A percentile compares a stretch with the other conserved stretches of the same genome.
These are phyloP conservation scores for Parotocinclus haroldoi DNA, from an alignment of 2,797 vertebrate species.

Conservation along the genomic window DNA sequence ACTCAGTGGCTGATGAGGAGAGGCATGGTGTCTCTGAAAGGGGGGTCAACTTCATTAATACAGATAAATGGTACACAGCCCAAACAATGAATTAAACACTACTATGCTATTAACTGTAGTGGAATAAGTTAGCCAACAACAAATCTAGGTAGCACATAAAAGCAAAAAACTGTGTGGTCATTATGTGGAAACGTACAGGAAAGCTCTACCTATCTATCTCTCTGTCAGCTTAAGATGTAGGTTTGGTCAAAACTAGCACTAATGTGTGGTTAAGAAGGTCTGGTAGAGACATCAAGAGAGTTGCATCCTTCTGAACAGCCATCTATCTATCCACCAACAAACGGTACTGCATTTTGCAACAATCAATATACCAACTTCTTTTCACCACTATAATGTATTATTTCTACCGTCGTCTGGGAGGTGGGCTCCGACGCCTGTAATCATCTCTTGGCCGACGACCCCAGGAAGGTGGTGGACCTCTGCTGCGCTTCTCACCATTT, in stretches of 20 bases:
- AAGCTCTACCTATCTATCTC: too few species aligned
- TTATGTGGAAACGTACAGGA: background rate
- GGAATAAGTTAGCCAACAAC: constrained; percentile 55
- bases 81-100: constrained; percentile 75
- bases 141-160: background rate
- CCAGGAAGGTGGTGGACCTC: constrained; percentile 92
- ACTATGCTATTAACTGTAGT: constrained; percentile 79
- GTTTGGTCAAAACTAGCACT: background rate
- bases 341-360: constrained; percentile 16
- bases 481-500: constrained; percentile 91
- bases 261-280: constrained; percentile 2
- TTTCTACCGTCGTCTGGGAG: constrained; percentile 86
- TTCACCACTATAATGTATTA: background rate
- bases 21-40: constrained; percentile 99
- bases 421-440: constrained; percentile 85
- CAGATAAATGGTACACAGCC: constrained; percentile 87
- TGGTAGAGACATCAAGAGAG: too few species aligned
- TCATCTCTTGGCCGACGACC: constrained; percentile 90
- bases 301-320: background rate
- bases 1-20: constrained; percentile 99
- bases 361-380: too few species aligned
- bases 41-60: constrained; percentile 99
- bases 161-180: constrained; percentile 1
- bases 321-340: constrained; percentile 19
- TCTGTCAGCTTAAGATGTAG: too few species aligned